Evolutionary conservation across 2,797 vertebrate genomes (phyloP).

Genomic region (Loriculus beryllinus): DNA sequence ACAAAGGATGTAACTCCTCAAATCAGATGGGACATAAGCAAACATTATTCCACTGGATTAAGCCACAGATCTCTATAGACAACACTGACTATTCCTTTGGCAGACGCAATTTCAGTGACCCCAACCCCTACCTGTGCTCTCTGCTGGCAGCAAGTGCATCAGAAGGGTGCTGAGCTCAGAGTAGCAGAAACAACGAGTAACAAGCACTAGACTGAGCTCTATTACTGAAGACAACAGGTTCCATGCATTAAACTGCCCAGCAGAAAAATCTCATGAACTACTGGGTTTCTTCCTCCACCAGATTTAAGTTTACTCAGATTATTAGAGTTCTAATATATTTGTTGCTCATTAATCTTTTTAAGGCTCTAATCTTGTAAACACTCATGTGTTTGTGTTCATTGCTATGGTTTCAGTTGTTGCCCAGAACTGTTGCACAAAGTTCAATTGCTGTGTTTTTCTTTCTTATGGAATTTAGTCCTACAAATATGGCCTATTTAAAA

Average conservation of each 20-base stretch:
- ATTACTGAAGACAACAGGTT: not conserved
- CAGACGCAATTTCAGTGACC: not conserved
- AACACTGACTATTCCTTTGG: not conserved
- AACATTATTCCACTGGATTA: not conserved
- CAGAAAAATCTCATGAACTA: not conserved
- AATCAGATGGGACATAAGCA: not conserved
- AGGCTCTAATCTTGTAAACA: not conserved
- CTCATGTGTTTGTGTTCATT: not conserved
- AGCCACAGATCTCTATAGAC: not conserved
- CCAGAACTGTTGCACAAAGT: not conserved
- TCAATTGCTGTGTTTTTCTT: slow-evolving; percentile 23
- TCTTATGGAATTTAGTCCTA: not conserved
- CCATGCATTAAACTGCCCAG: not conserved
- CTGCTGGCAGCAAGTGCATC: not conserved
- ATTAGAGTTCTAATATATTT: slow-evolving; percentile 5
- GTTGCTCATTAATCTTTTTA: not conserved
- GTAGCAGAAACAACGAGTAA: not conserved
- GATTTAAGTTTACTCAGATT: not conserved
- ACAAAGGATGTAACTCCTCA: not conserved
- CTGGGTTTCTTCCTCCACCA: not conserved
- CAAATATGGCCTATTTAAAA: slow-evolving; percentile 9
- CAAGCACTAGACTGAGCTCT: not conserved
- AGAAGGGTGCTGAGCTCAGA: not conserved
- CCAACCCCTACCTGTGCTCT: not conserved
- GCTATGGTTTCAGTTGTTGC: slow-evolving; percentile 14